A percentile compares a stretch with the other conserved stretches of the same genome.
Evolutionary conservation across 2,888 invertebrate genomes (phyloP).

Genomic region (Idaea straminata): DNA sequence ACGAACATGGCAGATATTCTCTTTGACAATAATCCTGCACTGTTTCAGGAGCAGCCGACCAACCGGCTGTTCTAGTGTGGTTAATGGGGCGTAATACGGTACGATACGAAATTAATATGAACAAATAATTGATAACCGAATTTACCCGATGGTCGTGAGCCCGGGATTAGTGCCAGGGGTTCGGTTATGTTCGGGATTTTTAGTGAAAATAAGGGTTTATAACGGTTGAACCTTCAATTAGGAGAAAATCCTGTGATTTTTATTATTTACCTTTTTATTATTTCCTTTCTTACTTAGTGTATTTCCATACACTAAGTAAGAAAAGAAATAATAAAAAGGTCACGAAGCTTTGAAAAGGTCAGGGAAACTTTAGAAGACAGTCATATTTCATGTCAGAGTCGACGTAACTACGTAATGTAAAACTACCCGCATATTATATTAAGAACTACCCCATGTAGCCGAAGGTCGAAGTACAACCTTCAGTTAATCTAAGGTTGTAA

Average conservation of each 20-base stretch:
- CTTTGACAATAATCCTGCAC: not conserved
- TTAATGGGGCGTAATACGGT: not conserved
- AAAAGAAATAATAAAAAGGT: not conserved
- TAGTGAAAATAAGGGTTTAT: not conserved
- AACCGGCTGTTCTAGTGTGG: not conserved
- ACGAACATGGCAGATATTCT: not conserved
- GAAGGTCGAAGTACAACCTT: not conserved
- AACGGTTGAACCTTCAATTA: not conserved
- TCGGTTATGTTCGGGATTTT: not conserved
- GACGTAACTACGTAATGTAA: not conserved
- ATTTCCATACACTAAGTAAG: not conserved
- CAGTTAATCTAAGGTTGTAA: not conserved
- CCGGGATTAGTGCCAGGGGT: not conserved
- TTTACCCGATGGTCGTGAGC: not conserved
- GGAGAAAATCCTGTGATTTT: not conserved
- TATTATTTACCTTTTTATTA: no score
- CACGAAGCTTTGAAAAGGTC: not conserved
- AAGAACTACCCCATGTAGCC: not conserved
- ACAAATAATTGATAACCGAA: not conserved
- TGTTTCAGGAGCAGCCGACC: not conserved
- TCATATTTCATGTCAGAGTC: not conserved
- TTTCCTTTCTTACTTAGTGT: no score
- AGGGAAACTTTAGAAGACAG: not conserved
- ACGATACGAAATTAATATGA: not conserved
- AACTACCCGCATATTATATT: not conserved